Base-by-base conservation (phyloP, 2,113 vertebrate genomes). In the Hemibagrus wyckioides region DNA sequence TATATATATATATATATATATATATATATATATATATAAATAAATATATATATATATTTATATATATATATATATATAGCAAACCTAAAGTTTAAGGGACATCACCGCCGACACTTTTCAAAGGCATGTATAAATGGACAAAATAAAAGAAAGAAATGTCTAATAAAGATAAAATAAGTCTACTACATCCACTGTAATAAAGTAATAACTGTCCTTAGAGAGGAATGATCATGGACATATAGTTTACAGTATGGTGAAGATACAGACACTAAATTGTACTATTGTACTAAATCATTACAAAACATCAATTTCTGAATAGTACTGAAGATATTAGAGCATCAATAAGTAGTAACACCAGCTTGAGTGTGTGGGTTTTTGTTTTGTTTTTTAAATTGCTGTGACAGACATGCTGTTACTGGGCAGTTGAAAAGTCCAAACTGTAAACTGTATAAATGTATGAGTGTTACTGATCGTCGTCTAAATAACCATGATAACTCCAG, bases 221-320 rank as follows among this genome's bases (percentile, higher is more conserved):
- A 86, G 84, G 86, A 87, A 86, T 63, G 15, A 76, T 86, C 44
- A 81, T 52, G 69, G 39, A 84, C 41, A 54, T 88, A 87, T 84
- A 54, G 76, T 86, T 83, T 84, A 89, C 81, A 85, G 75, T 86
- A 84, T 86, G 82, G 79, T 81, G 85, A 57, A 82, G 39, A 86
- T 57, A 88, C 80, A 87, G 36, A 88, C 75, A 91, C 87, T 88
- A 88, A 88, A 69, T 77, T 77, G 79, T 91, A 89, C 33, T 85
- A 91, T 71, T 86, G 88, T 89, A 89, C 87, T 88, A 80, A 87
- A 86, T 83, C 67, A 81, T 85, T 91, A 89, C 85, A 91, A 89
- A 89, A 90, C 90, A 91, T 89, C 85, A 84, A 90, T 83, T 65
- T 85, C 87, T 77, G 82, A 82, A 76, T 65, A 84, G 44, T 82